Evolutionary conservation across 2,797 vertebrate species (phyloP).

Genomic region (Rhinatrema bivittatum): DNA sequence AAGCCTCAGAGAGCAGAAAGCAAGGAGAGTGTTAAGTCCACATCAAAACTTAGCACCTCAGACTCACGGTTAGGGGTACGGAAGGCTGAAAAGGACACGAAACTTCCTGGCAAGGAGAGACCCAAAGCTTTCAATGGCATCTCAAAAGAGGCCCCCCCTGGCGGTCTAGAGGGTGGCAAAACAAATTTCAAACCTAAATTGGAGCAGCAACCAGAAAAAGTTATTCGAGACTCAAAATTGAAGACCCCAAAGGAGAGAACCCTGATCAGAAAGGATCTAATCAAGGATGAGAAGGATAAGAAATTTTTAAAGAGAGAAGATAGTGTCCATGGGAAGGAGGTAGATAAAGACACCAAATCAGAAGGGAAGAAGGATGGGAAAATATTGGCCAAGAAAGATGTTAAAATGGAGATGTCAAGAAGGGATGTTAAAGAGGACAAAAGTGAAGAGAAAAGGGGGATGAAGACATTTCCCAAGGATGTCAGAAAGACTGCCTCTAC

Average conservation of each 20-base stretch:
- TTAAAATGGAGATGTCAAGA: constrained; percentile 8
- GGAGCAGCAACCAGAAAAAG: neutral
- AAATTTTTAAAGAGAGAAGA: constrained; percentile 52
- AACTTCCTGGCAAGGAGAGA: neutral
- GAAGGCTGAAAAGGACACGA: constrained; percentile 17
- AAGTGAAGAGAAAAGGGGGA: constrained; percentile 15
- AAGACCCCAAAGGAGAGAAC: constrained; percentile 49
- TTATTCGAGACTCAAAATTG: constrained; percentile 26
- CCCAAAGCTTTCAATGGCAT: constrained; percentile 13
- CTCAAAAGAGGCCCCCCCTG: neutral
- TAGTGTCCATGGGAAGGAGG: constrained; percentile 56
- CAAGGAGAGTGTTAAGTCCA: constrained; percentile 75
- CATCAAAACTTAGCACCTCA: constrained; percentile 7
- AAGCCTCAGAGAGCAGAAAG: constrained; percentile 68
- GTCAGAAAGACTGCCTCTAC: constrained; percentile 6
- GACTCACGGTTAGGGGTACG: neutral
- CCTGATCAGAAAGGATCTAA: constrained; percentile 48
- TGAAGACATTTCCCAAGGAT: neutral
- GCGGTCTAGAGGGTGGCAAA: constrained; percentile 8
- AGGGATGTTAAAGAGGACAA: constrained; percentile 16
- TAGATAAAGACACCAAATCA: constrained; percentile 47
- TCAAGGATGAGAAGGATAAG: constrained; percentile 49
- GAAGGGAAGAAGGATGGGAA: constrained; percentile 64
- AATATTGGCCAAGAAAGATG: constrained; percentile 38
- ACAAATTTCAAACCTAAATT: constrained; percentile 10